Conservation (phyloP, 1,140 invertebrate species). For the Aphaenogaster floridana region DNA sequence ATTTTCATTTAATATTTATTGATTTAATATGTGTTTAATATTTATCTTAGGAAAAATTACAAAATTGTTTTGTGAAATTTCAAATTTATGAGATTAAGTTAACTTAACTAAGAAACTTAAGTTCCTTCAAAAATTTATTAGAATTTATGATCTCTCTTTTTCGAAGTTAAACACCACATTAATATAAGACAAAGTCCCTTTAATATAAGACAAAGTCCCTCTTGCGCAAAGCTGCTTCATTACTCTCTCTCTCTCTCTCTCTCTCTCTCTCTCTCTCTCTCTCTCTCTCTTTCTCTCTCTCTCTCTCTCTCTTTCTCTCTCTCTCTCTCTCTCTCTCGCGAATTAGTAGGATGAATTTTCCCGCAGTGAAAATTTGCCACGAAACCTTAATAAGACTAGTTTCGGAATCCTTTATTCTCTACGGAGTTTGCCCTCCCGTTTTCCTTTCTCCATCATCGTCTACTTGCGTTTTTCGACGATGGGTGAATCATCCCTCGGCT, state of each 20-base stretch:
- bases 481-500: slow-evolving; percentile 64
- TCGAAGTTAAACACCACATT: slow-evolving; percentile 28
- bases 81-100: neutral
- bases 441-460: slow-evolving; percentile 14
- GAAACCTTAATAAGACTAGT: slow-evolving; percentile 60
- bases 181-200: slow-evolving; percentile 41
- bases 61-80: neutral
- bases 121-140: slow-evolving; percentile 19
- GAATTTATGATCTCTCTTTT: slow-evolving; percentile 38
- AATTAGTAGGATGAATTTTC: slow-evolving; percentile 41
- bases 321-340: neutral
- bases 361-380: slow-evolving; percentile 26
- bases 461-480: slow-evolving; percentile 59
- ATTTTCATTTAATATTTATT: neutral
- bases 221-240: slow-evolving; percentile 33
- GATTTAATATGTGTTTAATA: no score
- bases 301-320: neutral
- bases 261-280: neutral
- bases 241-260: neutral
- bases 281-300: slow-evolving; percentile 9
- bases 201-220: slow-evolving; percentile 42
- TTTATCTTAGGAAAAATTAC: no score
- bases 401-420: slow-evolving; percentile 49
- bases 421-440: neutral
- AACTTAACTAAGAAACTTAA: slow-evolving; percentile 14